phyloP scores from a whole-genome alignment of 1,140 invertebrate genomes.

The Sycophaga agraensis region DNA sequence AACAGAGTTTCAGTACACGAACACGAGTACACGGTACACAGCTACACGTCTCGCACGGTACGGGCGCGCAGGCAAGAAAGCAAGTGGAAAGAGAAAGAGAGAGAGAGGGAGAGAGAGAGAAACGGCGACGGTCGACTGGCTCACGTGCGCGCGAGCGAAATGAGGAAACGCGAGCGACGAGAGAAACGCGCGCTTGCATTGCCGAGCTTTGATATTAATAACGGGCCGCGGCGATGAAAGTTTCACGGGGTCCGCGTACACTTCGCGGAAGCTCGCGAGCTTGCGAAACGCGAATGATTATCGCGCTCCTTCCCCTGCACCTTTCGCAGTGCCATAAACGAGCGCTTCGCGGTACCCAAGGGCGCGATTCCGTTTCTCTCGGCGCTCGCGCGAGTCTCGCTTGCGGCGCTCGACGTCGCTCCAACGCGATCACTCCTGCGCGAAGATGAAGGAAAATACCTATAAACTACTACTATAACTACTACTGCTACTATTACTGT shows the following conservation, averaged over 20 bases:
- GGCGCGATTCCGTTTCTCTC: background rate
- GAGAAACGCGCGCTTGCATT: background rate
- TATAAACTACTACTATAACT: constrained; percentile 35
- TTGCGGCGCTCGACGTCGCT: constrained; percentile 18
- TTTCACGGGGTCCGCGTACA: background rate
- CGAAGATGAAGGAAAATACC: background rate
- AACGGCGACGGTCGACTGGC: no score
- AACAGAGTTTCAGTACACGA: background rate
- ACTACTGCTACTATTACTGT: constrained; percentile 30
- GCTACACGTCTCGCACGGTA: no score
- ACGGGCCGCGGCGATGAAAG: background rate
- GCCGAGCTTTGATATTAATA: constrained; percentile 11
- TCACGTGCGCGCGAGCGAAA: background rate
- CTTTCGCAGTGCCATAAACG: background rate
- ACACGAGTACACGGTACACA: background rate
- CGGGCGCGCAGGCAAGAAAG: no score
- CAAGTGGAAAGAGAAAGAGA: no score
- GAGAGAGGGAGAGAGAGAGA: no score
- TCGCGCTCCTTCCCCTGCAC: no score
- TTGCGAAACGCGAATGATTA: background rate
- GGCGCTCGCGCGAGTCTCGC: background rate
- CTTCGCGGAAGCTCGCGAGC: background rate
- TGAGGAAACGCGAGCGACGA: constrained; percentile 1
- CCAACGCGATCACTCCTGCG: background rate
- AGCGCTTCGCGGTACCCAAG: no score